Evolutionary conservation across 2,113 vertebrate species (phyloP).

Genomic region (Crypturellus undulatus): DNA sequence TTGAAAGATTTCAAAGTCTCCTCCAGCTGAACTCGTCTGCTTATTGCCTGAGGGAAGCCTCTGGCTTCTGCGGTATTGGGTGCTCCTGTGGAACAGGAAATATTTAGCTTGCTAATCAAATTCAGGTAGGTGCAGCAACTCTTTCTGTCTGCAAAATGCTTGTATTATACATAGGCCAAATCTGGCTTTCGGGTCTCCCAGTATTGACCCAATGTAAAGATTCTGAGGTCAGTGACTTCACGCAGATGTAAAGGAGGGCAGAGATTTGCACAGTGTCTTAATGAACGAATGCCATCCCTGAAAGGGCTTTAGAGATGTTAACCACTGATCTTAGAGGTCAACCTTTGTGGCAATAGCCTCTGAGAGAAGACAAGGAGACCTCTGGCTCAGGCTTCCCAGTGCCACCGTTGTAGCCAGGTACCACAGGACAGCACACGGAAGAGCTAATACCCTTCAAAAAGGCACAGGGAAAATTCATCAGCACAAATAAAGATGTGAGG

Average conservation of each 20-base stretch:
- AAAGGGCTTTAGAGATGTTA: neutral
- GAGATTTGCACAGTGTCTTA: neutral
- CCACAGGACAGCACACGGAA: neutral
- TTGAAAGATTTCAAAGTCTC: slow-evolving; percentile 52
- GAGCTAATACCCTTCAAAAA: slow-evolving; percentile 45
- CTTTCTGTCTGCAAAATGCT: neutral
- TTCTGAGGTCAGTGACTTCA: neutral
- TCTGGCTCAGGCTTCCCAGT: neutral
- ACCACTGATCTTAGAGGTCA: neutral
- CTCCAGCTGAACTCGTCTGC: slow-evolving; percentile 63
- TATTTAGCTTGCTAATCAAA: neutral
- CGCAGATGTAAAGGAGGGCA: neutral
- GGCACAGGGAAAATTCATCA: slow-evolving; percentile 23
- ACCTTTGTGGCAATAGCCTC: neutral
- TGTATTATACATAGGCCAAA: fast-evolving
- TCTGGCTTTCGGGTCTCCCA: neutral
- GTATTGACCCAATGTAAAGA: neutral
- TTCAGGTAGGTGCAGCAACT: neutral
- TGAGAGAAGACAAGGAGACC: neutral
- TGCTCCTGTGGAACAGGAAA: neutral
- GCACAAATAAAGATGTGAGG: slow-evolving; percentile 70
- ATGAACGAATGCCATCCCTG: neutral
- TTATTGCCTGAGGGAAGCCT: slow-evolving; percentile 58
- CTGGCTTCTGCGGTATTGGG: slow-evolving; percentile 23
- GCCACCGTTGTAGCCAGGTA: neutral